Conservation (phyloP, 2,797 vertebrate genomes). For the Acanthurus tractus region DNA sequence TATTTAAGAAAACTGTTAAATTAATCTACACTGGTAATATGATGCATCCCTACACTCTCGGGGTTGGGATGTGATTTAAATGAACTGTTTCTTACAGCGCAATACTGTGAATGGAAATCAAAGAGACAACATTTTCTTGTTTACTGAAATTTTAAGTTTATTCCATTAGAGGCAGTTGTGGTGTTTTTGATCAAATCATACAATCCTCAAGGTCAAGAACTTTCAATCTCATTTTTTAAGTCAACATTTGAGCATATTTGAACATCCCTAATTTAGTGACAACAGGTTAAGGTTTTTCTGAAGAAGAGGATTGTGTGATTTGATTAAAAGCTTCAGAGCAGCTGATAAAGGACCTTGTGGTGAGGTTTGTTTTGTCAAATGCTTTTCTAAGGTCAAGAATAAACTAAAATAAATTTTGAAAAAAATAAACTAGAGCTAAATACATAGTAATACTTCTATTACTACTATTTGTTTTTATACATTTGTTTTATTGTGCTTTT, state of each 20-base stretch:
- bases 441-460: not conserved
- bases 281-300: not conserved
- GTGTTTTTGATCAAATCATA: no score
- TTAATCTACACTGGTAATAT: no score
- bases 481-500: not conserved
- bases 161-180: not conserved
- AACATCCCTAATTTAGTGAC: not conserved
- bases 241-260: not conserved
- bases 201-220: not conserved
- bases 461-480: no score
- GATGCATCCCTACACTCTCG: no score
- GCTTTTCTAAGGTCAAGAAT: conserved; percentile 16
- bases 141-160: not conserved
- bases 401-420: not conserved
- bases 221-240: not conserved
- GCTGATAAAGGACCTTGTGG: not conserved
- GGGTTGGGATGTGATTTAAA: no score
- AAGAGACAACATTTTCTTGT: no score
- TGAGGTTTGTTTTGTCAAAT: conserved; percentile 13
- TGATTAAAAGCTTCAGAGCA: not conserved
- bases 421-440: not conserved
- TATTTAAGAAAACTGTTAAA: no score
- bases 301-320: not conserved
- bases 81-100: no score
- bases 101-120: no score